Evolutionary conservation across 1,140 invertebrate genomes (phyloP).

Genomic region (Neodiprion lecontei): DNA sequence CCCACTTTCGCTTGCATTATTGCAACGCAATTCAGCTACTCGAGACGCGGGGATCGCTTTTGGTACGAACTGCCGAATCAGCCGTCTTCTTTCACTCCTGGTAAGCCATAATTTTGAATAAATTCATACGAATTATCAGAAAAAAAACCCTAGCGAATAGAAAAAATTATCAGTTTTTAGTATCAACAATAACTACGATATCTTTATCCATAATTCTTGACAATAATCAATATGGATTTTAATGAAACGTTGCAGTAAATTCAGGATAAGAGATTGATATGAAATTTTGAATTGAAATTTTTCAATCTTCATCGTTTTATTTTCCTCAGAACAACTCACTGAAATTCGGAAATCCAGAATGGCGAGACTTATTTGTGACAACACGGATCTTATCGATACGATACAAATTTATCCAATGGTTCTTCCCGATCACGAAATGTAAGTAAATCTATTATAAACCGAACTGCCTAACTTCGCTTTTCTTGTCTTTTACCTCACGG

Average conservation of each 20-base stretch:
- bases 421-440: constrained; percentile 90
- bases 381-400: constrained; percentile 90
- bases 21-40: constrained; percentile 93
- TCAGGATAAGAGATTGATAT: too few relatives aligned
- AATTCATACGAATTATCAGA: constrained; percentile 1
- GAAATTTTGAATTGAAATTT: too few relatives aligned
- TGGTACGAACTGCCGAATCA: constrained; percentile 95
- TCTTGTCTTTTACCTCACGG: too few relatives aligned
- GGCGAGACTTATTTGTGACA: constrained; percentile 92
- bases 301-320: constrained; percentile 29
- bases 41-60: constrained; percentile 91
- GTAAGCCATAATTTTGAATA: constrained; percentile 47
- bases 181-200: constrained; percentile 1
- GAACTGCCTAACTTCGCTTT: neutral
- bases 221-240: too few relatives aligned
- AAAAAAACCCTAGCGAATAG: too few relatives aligned
- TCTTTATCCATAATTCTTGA: too few relatives aligned
- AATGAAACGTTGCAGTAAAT: too few relatives aligned
- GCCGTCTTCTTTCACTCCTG: constrained; percentile 86
- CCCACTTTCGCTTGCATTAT: constrained; percentile 97
- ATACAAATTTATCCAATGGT: constrained; percentile 95
- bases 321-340: constrained; percentile 78
- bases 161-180: constrained; percentile 13
- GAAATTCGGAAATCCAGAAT: constrained; percentile 89
- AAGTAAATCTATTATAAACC: constrained; percentile 54